Evolutionary conservation across 1,140 invertebrate genomes (phyloP), one percentile per base, ranked within the genome.

Genomic region (Metopolophium dirhodum): DNA sequence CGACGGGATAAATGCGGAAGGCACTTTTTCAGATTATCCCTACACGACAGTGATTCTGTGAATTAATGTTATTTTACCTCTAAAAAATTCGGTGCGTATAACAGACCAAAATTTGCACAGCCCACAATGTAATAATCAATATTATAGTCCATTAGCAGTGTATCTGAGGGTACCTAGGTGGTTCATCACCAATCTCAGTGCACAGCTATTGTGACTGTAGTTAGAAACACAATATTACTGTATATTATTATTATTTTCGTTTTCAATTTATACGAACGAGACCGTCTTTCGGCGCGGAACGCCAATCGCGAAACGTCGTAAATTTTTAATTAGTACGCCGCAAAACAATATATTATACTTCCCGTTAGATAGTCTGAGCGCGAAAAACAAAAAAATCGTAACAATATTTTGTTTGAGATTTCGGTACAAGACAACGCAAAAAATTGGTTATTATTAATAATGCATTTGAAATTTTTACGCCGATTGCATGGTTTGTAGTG

Each of bases 21-120:
- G 91, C 91, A 92, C 91, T 92, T 92, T 83, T 92, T 37, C 45
- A 83, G 49, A 92, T 92, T 85, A 61, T 47, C 91, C 91, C 77
- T 92, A 82, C 68, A 47, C 61, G 61, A 77, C 47, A 82, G 57
- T 85, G 77, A 45, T 77, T 45, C 8, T 77, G 57, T 91, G 90
- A 77, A 47, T 91, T 77, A n/a, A n/a, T 77, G 30, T 77, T 35
- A 22, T 51, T 92, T 92, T 83, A 51, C 51, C 51, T 82, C 91
- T 83, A 83, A 35, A 83, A 88, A 92, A 83, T 92, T 83, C 91
- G 91, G 45, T 92, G 68, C 45, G 45, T 77, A 83, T 45, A 37
- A 90, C 89, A 61, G 41, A 90, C 54, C 90, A 45, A 77, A 57
- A 57, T 35, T 89, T n/a, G 8, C 51, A 89, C 22, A 22, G n/a